Evolutionary conservation across 2,888 invertebrate species (phyloP), one percentile per base, ranked within the genome.

Genomic region (Phoenoteleia sp.): DNA sequence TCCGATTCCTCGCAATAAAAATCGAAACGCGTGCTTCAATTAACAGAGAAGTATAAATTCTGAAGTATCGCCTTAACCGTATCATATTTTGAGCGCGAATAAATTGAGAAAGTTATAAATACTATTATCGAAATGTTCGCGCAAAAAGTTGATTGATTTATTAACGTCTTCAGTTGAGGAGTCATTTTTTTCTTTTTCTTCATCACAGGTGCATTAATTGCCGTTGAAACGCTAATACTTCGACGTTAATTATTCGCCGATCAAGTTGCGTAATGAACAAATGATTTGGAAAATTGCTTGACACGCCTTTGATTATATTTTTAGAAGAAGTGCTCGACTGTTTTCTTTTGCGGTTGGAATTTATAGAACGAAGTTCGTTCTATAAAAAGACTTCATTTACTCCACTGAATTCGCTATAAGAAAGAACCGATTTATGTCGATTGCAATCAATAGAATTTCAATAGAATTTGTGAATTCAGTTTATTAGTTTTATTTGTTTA

Each of bases 161-260:
- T 69, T 69, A 54, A 54, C 27, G 54, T 36, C 69, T 69, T 69
- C 49, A 66, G 17, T 45, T 33, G n/a, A 7, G 23, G 17, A 19
- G 23, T 39, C 39, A n/a, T 27, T 49, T 49, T 45, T 66, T 27
- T n/a, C n/a, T n/a, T n/a, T n/a, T n/a, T n/a, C n/a, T n/a, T n/a
- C n/a, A n/a, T n/a, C n/a, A n/a, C n/a, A n/a, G n/a, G n/a, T n/a
- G 42, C 54, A 69, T 69, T 56, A 54, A 69, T 69, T 69, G 54
- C 42, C 54, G 39, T 17, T 52, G 25, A 36, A 52, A 52, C 23
- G 52, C 54, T 33, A 52, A 66, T 66, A 19, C 33, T 33, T 54
- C 54, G 42, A 42, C 52, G 67, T 67, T 67, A 64, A 64, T 64
- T 64, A 64, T 47, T 45, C 47, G 27, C 7, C 36, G 25, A 49